These are phyloP conservation scores for Griposia aprilina DNA, from an alignment of 2,888 invertebrate genomes.

Conservation along the genomic window DNA sequence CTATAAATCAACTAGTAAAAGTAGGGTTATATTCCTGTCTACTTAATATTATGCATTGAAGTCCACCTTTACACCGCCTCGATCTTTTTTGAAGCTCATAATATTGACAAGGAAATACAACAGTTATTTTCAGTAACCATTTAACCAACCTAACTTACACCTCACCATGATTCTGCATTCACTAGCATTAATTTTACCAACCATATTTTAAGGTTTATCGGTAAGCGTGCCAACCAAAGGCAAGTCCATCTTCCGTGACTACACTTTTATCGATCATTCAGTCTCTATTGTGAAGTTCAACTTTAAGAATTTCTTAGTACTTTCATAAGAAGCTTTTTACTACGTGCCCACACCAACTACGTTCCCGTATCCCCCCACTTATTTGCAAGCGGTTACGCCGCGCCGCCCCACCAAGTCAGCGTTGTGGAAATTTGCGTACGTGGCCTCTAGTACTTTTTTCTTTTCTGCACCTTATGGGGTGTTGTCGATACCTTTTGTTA, in stretches of 20 bases:
- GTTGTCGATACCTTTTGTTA: conserved; percentile 50
- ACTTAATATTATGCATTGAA: not conserved
- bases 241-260: not conserved
- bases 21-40: not conserved
- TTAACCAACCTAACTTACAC: not conserved
- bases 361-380: conserved; percentile 40
- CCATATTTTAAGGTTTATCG: not conserved
- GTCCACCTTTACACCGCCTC: not conserved
- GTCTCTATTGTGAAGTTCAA: not conserved
- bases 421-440: conserved; percentile 64
- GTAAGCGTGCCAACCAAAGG: not conserved
- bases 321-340: not conserved
- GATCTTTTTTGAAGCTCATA: not conserved
- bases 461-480: conserved; percentile 32
- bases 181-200: not conserved
- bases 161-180: not conserved
- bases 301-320: not conserved
- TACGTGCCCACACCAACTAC: conserved; percentile 19
- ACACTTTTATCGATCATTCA: not conserved
- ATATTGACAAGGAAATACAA: not conserved
- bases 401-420: conserved; percentile 61
- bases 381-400: conserved; percentile 64
- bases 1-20: not conserved
- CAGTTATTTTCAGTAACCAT: not conserved
- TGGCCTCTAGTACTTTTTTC: conserved; percentile 53